These are phyloP conservation scores for Delia radicum DNA, from an alignment of 1,140 invertebrate genomes.

Conservation along the genomic window DNA sequence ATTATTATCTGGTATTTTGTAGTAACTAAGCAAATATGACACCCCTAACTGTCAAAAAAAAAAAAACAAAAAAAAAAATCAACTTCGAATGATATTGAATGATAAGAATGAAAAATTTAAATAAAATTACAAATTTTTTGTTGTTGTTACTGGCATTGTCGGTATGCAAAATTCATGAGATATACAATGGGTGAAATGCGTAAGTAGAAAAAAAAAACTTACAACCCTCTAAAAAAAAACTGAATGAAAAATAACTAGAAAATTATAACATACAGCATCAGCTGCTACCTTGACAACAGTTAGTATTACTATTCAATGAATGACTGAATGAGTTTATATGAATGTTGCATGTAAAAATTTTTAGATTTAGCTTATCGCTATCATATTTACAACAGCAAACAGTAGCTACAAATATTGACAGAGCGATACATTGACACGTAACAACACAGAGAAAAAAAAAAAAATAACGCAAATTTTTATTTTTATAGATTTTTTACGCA, in stretches of 20 bases:
- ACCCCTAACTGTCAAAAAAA: neutral
- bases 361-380: neutral
- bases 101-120: neutral
- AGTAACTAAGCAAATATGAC: neutral
- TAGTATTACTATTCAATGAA: constrained; percentile 9
- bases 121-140: neutral
- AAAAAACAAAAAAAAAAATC: neutral
- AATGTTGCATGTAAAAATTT: no score
- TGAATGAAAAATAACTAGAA: neutral
- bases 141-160: neutral
- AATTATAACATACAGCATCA: constrained; percentile 8
- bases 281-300: constrained; percentile 8
- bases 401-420: neutral
- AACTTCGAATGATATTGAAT: neutral
- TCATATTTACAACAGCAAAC: neutral
- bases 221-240: neutral
- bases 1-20: neutral
- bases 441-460: neutral
- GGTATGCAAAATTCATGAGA: neutral
- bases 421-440: constrained; percentile 23
- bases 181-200: neutral
- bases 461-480: constrained; percentile 35
- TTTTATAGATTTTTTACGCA: constrained; percentile 41
- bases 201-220: neutral
- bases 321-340: neutral